These are phyloP conservation scores for Acromyrmex echinatior DNA, from an alignment of 1,140 invertebrate genomes.

Conservation along the genomic window DNA sequence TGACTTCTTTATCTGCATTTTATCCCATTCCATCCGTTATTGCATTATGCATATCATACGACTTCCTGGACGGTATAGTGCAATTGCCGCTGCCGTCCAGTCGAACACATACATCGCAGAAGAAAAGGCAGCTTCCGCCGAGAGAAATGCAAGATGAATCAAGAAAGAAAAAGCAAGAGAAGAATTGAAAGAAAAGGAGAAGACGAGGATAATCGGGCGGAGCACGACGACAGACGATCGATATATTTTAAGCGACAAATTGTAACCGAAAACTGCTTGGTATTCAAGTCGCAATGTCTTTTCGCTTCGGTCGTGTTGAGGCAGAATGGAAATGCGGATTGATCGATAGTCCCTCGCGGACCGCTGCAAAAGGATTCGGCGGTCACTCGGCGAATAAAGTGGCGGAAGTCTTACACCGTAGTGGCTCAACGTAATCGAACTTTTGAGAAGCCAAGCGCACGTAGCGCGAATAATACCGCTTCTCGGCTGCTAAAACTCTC, in stretches of 20 bases:
- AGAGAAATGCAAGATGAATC: constrained; percentile 5
- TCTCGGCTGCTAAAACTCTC: constrained; percentile 18
- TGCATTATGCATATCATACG: constrained; percentile 60
- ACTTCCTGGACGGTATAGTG: not conserved
- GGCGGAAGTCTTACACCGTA: not conserved
- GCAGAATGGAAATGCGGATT: constrained; percentile 67
- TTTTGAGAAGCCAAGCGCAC: constrained; percentile 48
- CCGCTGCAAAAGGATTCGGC: constrained; percentile 59
- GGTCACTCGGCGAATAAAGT: constrained; percentile 65
- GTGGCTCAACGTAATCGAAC: constrained; percentile 61
- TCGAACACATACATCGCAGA: constrained; percentile 9
- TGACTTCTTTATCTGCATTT: constrained; percentile 48
- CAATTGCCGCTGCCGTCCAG: constrained; percentile 9
- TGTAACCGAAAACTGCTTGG: constrained; percentile 69
- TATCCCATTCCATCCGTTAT: constrained; percentile 24
- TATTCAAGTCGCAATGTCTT: constrained; percentile 71
- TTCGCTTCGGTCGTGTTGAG: constrained; percentile 55
- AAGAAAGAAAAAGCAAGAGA: not conserved
- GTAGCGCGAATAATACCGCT: constrained; percentile 30
- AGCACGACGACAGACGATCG: not conserved
- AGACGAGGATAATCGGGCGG: not conserved
- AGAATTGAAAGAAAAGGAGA: not conserved
- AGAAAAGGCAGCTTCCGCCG: not conserved
- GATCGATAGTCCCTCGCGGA: constrained; percentile 61
- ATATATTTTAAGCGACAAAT: constrained; percentile 55